Conservation (phyloP, 2,797 vertebrate genomes). For the Acomys russatus region DNA sequence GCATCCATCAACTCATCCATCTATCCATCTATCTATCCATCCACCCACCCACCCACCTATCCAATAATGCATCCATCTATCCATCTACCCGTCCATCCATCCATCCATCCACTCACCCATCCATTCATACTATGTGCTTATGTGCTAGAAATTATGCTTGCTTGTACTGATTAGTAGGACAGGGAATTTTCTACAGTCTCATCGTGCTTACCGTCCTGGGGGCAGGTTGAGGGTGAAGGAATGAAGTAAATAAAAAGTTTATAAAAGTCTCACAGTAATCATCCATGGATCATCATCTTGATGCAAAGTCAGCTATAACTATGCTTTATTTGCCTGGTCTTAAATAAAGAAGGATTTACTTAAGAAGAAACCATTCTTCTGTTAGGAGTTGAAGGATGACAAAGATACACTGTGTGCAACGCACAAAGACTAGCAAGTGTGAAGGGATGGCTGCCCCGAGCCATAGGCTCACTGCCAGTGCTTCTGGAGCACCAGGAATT, state of each 20-base stretch:
- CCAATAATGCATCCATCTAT: too few relatives aligned
- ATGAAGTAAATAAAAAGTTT: conserved; percentile 16
- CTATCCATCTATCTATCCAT: background rate
- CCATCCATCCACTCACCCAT: background rate
- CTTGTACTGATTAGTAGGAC: background rate
- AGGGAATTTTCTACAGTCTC: background rate
- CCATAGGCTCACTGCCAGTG: background rate
- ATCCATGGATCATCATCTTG: background rate
- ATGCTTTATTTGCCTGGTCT: background rate
- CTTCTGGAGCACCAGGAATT: background rate
- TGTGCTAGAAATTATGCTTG: background rate
- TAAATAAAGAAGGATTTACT: background rate
- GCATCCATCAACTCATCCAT: background rate
- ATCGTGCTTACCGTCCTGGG: background rate
- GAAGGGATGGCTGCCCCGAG: background rate
- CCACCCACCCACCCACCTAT: background rate
- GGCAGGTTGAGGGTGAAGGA: background rate
- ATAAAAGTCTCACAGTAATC: background rate
- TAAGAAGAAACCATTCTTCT: background rate
- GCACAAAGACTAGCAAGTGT: background rate
- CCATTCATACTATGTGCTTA: background rate
- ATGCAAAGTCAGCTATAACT: background rate
- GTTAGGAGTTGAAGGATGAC: background rate
- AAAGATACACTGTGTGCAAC: background rate
- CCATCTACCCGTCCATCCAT: background rate